These are phyloP conservation scores for Drosophila macrospina DNA, from an alignment of 2,888 invertebrate species.

Conservation along the genomic window DNA sequence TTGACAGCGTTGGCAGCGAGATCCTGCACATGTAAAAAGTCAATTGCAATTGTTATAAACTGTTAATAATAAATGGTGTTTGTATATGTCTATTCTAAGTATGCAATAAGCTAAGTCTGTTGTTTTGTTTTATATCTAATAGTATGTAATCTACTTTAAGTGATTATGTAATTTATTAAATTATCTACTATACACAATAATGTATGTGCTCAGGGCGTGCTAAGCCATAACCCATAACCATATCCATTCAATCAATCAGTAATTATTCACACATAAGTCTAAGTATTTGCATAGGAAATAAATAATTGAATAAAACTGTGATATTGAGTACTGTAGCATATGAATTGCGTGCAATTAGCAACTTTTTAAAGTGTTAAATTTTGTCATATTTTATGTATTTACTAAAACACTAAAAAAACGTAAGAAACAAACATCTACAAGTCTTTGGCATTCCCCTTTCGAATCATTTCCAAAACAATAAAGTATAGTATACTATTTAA, in stretches of 20 bases:
- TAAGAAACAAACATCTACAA: not conserved
- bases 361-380: conserved; percentile 33
- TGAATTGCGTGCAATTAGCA: conserved; percentile 44
- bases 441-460: not conserved
- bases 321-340: conserved; percentile 49
- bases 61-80: not conserved
- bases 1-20: conserved; percentile 24
- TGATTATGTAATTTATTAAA: conserved; percentile 36
- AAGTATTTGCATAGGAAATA: conserved; percentile 20
- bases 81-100: conserved; percentile 9
- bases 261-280: conserved; percentile 11
- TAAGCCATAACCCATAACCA: conserved; percentile 38
- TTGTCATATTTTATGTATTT: conserved; percentile 17
- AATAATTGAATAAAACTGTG: conserved; percentile 46
- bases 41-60: conserved; percentile 32
- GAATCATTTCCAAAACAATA: not conserved
- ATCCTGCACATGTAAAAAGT: conserved; percentile 42
- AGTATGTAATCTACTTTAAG: conserved; percentile 4
- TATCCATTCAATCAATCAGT: conserved; percentile 23
- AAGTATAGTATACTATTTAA: too few relatives aligned
- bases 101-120: not conserved
- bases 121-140: conserved; percentile 21
- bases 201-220: conserved; percentile 48
- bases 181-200: conserved; percentile 19
- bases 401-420: not conserved